Base-by-base conservation (phyloP, 2,888 invertebrate genomes). In the Hermaeophaga mercurialis region DNA sequence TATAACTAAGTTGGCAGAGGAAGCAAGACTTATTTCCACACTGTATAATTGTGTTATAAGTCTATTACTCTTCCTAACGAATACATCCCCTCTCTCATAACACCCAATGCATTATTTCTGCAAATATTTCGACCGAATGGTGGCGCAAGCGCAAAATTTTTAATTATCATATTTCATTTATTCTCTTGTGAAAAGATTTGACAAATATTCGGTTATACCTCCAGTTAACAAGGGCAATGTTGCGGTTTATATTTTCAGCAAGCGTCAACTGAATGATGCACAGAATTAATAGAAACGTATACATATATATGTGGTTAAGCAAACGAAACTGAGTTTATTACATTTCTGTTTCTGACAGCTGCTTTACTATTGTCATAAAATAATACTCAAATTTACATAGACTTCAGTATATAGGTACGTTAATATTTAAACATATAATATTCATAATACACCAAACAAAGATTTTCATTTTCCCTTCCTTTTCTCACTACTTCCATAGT, bases 321-420 rank as follows among this genome's bases (percentile, higher is more conserved):
- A 67, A 68, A 67, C 67, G 68, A 65, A 68, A 59, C 65, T 67
- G 66, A 66, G 67, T 68, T 67, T 67, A 69, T 69, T 71, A 69
- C 70, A 70, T 70, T 70, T 66, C 68, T 74, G 74, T 68, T 64
- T 64, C 66, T 73, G 73, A 74, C 73, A 73, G 72, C 68, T 70
- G 72, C 70, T 70, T 70, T 66, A 68, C 68, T 69, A 70, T 74
- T 74, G 71, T 73, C 68, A 67, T 70, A 71, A 74, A 72, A 73
- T 73, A 73, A 73, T 72, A 70, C 68, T 65, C 69, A 70, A 66
- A 68, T 70, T 71, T 70, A 66, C 69, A 65, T 68, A 69, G 68
- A 69, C 67, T 70, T 64, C 65, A 64, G 65, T 71, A 69, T 70
- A 71, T 71, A 71, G 70, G 59, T 57, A 58, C 63, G 66, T 69